These are phyloP conservation scores for Plebejus melissa DNA, from an alignment of 2,888 invertebrate genomes.

Conservation along the genomic window DNA sequence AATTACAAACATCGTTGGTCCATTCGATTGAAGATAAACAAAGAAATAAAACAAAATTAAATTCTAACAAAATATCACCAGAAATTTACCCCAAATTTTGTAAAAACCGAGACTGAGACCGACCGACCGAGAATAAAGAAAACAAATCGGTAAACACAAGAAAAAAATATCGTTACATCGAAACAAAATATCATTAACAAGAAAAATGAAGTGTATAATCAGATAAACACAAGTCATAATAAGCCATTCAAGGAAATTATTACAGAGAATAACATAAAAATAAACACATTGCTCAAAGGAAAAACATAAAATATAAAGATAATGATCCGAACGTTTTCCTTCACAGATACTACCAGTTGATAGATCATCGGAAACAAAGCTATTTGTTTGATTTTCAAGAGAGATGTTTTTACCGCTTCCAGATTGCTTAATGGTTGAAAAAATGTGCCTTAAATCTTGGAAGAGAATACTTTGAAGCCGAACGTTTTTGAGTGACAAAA, in stretches of 20 bases:
- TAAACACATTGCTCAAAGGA: constrained; percentile 25
- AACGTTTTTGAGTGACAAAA: background rate
- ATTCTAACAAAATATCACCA: background rate
- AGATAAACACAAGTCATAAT: constrained; percentile 19
- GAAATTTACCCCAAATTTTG: background rate
- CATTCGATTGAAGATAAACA: background rate
- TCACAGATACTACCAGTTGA: constrained; percentile 41
- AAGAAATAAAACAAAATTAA: background rate
- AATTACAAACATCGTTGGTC: background rate
- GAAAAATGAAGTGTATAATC: constrained; percentile 17
- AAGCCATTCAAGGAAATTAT: constrained; percentile 22
- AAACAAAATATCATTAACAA: constrained; percentile 5
- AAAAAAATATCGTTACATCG: background rate
- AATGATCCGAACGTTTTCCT: constrained; percentile 33
- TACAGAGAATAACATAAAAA: constrained; percentile 21
- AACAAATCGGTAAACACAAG: background rate
- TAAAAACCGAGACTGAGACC: background rate
- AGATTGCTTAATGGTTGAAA: constrained; percentile 16
- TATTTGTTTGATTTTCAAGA: constrained; percentile 41
- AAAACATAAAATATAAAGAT: constrained; percentile 26
- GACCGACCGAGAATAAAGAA: background rate
- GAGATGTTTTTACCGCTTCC: constrained; percentile 25
- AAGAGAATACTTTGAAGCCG: background rate
- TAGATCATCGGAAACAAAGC: constrained; percentile 42
- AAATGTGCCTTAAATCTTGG: constrained; percentile 22